Evolutionary conservation across 2,797 vertebrate species (phyloP).

Genomic region (Eptatretus atami): DNA sequence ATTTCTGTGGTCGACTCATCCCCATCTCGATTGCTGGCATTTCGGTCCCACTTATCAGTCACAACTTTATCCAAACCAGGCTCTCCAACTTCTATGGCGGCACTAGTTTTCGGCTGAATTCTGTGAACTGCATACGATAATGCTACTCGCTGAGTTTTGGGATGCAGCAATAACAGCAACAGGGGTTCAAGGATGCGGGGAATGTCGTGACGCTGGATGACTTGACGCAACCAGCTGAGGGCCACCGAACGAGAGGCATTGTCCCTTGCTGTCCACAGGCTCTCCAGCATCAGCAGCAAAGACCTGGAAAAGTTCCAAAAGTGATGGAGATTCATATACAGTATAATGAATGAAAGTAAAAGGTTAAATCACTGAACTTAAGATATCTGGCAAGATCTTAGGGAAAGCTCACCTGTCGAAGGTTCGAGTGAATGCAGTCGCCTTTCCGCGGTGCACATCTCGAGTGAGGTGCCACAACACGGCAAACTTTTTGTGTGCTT

Average conservation of each 20-base stretch:
- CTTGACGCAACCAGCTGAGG: slow-evolving; percentile 81
- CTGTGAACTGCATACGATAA: background rate
- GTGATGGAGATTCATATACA: background rate
- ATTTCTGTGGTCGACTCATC: too few relatives aligned
- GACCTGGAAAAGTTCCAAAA: slow-evolving; percentile 22
- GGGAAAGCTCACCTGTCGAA: slow-evolving; percentile 50
- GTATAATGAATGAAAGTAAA: slow-evolving; percentile 7
- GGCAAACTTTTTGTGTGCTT: slow-evolving; percentile 80
- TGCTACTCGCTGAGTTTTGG: slow-evolving; percentile 81
- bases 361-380: background rate
- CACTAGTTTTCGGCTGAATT: too few relatives aligned
- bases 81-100: too few relatives aligned
- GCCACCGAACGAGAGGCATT: slow-evolving; percentile 64
- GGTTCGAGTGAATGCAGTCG: slow-evolving; percentile 67
- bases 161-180: slow-evolving; percentile 61
- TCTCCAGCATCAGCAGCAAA: slow-evolving; percentile 90
- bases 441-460: slow-evolving; percentile 77
- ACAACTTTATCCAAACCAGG: too few relatives aligned
- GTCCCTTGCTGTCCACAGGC: slow-evolving; percentile 42
- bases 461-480: slow-evolving; percentile 90
- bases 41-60: too few relatives aligned
- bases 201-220: slow-evolving; percentile 86
- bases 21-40: too few relatives aligned
- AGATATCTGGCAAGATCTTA: background rate
- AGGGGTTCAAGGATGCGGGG: slow-evolving; percentile 83